Base-by-base conservation (phyloP, 2,888 invertebrate species). In the Pasiphila rectangulata region DNA sequence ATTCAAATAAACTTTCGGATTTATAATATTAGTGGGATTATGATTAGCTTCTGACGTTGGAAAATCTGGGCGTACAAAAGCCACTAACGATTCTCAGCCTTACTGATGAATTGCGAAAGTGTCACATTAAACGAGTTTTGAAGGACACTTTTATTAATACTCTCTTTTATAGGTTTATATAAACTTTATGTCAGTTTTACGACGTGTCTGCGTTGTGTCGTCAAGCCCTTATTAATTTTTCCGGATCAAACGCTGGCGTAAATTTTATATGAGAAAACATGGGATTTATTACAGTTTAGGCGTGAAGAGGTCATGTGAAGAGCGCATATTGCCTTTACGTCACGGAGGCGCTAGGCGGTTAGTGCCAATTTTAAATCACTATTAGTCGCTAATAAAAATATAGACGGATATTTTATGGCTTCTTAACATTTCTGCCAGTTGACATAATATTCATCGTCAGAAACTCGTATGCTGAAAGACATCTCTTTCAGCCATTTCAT, bases 111-210 rank as follows among this genome's bases (percentile, higher is more conserved):
- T 34, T 20, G 15, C 10, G 4, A 23, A 48, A 43, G 35, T 44
- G 35, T 41, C 30, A 40, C 20, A 38, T 42, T 35, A 42, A 17
- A 6, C 32, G n/a, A 45, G 29, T 49, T 49, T 41, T 32, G 42
- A 51, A 47, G 38, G 30, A 62, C 51, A 61, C 54, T 61, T 56
- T 71, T 73, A 75, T 76, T 74, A 72, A 70, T 69, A 71, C 67
- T 72, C 67, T 57, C 55, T 68, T 81, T 82, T 80, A 82, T 72
- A 45, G 64, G 62, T 56, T 67, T 67, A 65, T 75, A 72, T 76
- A 77, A 75, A 68, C 69, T 77, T 80, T 73, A 81, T 67, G 69
- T 59, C 53, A 56, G 59, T 77, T 82, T 83, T 79, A 82, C 64
- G 72, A 67, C 61, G 62, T 72, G 77, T 79, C 72, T 69, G 65